Conservation (phyloP, 2,888 invertebrate genomes). For the Bursaphelenchus okinawaensis region DNA sequence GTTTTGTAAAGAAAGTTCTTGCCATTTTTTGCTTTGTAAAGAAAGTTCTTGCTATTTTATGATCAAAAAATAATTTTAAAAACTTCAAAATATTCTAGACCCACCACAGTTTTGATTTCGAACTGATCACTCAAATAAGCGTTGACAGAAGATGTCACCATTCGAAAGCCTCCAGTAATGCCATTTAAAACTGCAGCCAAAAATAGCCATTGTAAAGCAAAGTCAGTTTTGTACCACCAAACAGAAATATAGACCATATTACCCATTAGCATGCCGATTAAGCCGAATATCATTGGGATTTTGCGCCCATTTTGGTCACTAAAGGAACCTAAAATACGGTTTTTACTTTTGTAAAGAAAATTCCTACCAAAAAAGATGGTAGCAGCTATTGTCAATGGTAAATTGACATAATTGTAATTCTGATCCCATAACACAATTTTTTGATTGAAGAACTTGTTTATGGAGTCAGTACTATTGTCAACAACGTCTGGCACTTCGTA, state of each 20-base stretch:
- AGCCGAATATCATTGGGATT: slow-evolving; percentile 7
- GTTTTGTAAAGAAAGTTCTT: no score
- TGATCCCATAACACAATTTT: slow-evolving; percentile 53
- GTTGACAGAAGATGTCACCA: slow-evolving; percentile 52
- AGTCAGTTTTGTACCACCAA: slow-evolving; percentile 40
- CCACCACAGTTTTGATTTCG: slow-evolving; percentile 38
- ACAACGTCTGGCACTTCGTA: slow-evolving; percentile 33
- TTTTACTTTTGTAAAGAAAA: neutral
- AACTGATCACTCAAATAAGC: slow-evolving; percentile 49
- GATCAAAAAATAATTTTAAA: neutral
- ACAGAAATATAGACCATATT: slow-evolving; percentile 37
- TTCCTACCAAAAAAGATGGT: slow-evolving; percentile 43
- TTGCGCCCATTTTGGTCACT: slow-evolving; percentile 10
- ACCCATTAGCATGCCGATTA: slow-evolving; percentile 29
- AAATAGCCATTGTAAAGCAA: slow-evolving; percentile 31
- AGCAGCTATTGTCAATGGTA: slow-evolving; percentile 45
- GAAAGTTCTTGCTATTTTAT: no score
- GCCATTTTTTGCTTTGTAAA: no score
- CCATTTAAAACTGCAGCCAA: slow-evolving; percentile 29
- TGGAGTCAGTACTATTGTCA: slow-evolving; percentile 24
- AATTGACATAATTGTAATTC: slow-evolving; percentile 51
- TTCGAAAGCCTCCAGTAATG: slow-evolving; percentile 42
- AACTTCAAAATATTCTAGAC: neutral
- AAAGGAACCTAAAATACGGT: slow-evolving; percentile 6
- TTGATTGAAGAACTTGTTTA: slow-evolving; percentile 46